These are phyloP conservation scores for Taurulus bubalis DNA, from an alignment of 2,113 vertebrate genomes.

Conservation along the genomic window DNA sequence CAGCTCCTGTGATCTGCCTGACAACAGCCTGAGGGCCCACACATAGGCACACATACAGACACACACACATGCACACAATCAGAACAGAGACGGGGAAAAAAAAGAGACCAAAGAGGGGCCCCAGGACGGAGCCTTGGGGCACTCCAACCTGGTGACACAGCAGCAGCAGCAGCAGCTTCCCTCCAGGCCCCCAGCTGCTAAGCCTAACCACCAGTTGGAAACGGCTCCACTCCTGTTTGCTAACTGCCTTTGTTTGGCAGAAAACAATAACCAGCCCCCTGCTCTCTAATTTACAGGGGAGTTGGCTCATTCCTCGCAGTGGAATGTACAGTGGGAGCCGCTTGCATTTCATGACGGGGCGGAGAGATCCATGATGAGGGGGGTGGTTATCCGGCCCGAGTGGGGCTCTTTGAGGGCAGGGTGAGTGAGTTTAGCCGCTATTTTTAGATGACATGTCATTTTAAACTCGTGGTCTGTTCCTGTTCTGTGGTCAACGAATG, in stretches of 20 bases:
- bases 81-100: constrained; percentile 27
- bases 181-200: background rate
- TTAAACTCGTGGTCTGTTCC: constrained; percentile 54
- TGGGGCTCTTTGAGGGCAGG: constrained; percentile 57
- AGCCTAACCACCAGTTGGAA: constrained; percentile 27
- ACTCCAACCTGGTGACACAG: constrained; percentile 58
- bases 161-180: constrained; percentile 48
- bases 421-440: constrained; percentile 75
- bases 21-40: constrained; percentile 76
- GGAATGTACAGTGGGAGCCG: constrained; percentile 79
- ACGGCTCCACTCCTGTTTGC: constrained; percentile 28
- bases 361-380: constrained; percentile 60
- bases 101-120: constrained; percentile 49
- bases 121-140: constrained; percentile 70
- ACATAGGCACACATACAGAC: constrained; percentile 47
- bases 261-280: constrained; percentile 52
- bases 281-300: constrained; percentile 63
- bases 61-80: constrained; percentile 33
- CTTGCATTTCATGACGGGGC: constrained; percentile 76
- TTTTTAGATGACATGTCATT: constrained; percentile 78
- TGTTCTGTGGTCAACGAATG: constrained; percentile 41
- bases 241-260: constrained; percentile 54
- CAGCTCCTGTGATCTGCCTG: constrained; percentile 70
- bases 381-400: constrained; percentile 59
- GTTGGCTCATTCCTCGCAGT: constrained; percentile 72